These are phyloP conservation scores for Eupithecia vulgata DNA, from an alignment of 2,888 invertebrate genomes.

Conservation along the genomic window DNA sequence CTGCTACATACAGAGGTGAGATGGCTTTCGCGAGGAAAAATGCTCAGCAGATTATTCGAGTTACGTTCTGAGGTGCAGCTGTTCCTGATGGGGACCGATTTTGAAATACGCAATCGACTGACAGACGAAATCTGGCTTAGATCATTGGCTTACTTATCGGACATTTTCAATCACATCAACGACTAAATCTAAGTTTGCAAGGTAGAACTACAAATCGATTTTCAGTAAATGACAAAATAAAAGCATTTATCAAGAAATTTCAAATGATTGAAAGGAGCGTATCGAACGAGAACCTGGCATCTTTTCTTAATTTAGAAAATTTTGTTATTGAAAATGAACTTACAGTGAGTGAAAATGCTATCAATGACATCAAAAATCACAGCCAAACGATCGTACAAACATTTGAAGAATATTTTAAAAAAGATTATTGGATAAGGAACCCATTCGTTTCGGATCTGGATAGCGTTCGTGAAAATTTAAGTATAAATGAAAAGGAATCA, in stretches of 20 bases:
- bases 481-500: not conserved
- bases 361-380: not conserved
- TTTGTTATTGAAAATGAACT: not conserved
- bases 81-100: constrained; percentile 1
- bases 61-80: constrained; percentile 2
- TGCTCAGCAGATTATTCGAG: not conserved
- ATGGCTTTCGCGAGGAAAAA: not conserved
- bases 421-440: not conserved
- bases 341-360: not conserved
- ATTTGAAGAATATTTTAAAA: not conserved
- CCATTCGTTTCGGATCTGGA: not conserved
- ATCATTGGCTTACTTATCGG: not conserved
- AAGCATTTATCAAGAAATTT: not conserved
- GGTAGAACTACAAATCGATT: not conserved
- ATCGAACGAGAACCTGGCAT: not conserved
- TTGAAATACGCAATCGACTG: not conserved
- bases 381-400: not conserved
- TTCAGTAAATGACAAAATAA: not conserved
- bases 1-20: not conserved
- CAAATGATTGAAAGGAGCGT: not conserved
- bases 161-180: not conserved
- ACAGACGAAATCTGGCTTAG: not conserved
- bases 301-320: not conserved
- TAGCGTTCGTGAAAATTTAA: not conserved
- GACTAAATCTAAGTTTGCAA: not conserved